Percentiles rank a stretch among this genome's conserved stretches.
Evolutionary conservation across 2,113 vertebrate species (phyloP).

Genomic region (Salvelinus fontinalis): DNA sequence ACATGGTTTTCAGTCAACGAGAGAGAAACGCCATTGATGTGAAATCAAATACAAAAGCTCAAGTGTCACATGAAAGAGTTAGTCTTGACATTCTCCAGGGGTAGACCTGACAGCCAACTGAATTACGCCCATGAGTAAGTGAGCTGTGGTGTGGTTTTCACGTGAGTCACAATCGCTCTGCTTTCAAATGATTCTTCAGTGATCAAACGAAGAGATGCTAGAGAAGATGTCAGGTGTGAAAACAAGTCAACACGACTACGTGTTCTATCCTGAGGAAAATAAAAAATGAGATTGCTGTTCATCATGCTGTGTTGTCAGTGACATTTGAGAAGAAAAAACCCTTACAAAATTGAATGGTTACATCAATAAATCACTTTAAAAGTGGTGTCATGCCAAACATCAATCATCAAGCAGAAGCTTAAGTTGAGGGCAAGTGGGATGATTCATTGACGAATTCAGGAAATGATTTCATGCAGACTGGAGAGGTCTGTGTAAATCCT

Average conservation of each 20-base stretch:
- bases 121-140: slow-evolving; percentile 20
- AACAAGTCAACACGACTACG: slow-evolving; percentile 21
- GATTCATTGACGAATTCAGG: slow-evolving; percentile 32
- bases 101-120: not conserved
- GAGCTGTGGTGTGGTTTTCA: not conserved
- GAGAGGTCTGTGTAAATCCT: slow-evolving; percentile 25
- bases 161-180: not conserved
- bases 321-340: slow-evolving; percentile 39
- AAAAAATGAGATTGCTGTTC: slow-evolving; percentile 16
- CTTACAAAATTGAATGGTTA: slow-evolving; percentile 44
- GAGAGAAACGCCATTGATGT: not conserved
- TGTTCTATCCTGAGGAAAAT: slow-evolving; percentile 21
- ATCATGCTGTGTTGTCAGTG: slow-evolving; percentile 13
- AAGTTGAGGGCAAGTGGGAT: slow-evolving; percentile 21
- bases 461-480: not conserved
- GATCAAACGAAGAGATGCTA: slow-evolving; percentile 41
- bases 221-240: slow-evolving; percentile 47
- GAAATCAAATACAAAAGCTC: slow-evolving; percentile 25
- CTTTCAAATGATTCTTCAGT: slow-evolving; percentile 9
- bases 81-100: not conserved
- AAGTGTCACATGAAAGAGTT: slow-evolving; percentile 1
- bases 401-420: slow-evolving; percentile 23
- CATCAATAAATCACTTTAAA: slow-evolving; percentile 44
- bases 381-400: slow-evolving; percentile 33
- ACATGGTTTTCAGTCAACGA: slow-evolving; percentile 12